Base-by-base conservation (phyloP, 2,888 invertebrate species). In the Matsumyia berberina region DNA sequence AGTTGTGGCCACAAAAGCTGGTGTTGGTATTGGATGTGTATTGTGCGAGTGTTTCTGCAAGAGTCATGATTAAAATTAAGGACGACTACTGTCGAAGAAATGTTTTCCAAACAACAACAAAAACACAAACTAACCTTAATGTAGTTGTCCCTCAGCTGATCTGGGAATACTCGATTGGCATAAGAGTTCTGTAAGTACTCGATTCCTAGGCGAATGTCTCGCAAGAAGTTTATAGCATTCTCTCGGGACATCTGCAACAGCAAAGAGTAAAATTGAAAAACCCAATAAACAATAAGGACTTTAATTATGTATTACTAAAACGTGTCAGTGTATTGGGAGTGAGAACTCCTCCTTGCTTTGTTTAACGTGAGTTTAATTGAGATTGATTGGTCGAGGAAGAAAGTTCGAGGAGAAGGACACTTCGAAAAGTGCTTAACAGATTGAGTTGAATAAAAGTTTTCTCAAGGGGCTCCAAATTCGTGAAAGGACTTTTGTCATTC, bases 161-260 rank as follows among this genome's bases (percentile, higher is more conserved):
- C 90, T 9, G 90, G 89, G 58, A 90, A 90, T 29, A 90, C 89
- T 49, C 90, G 90, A 86, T 90, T 90, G 42, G 89, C 88, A 86
- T 92, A 92, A 8, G 91, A 91, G 11, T 93, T 93, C 87, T 95
- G 95, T 73, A 96, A 92, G 89, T 94, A 94, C 87, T 95, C 95
- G 88, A 96, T 93, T 87, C 95, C 95, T 88, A 94, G 93, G 88
- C 96, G 95, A 87, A 96, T 96, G 89, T 96, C 95, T 90, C 95
- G 95, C 17, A 96, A 91, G 90, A 96, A 96, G 49, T 93, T 93
- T 53, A 96, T 94, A 0, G 96, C 96, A 89, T 95, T 95, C 90
- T 96, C 95, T 60, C 95, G 94, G 9, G 94, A 92, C 94, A 96
- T 95, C 96, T 96, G 89, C 2, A 49, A 58, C 35, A 8, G 12